Evolutionary conservation across 2,797 vertebrate species (phyloP).

Genomic region (Sphenopsis melanotis): DNA sequence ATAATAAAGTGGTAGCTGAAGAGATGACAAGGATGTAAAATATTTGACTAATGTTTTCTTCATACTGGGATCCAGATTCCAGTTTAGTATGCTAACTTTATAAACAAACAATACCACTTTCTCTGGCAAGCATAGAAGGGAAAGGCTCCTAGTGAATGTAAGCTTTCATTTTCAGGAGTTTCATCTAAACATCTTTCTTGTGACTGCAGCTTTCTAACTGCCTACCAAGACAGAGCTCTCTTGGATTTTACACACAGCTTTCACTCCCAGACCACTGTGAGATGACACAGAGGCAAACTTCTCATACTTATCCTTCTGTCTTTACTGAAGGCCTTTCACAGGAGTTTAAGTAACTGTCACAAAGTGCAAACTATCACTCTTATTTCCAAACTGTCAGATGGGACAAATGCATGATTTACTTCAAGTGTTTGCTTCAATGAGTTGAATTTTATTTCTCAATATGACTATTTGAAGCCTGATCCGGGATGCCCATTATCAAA

Average conservation of each 20-base stretch:
- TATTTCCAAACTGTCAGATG: neutral
- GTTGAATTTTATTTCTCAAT: neutral
- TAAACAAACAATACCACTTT: slow-evolving; percentile 53
- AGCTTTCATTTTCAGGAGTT: slow-evolving; percentile 34
- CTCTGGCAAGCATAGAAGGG: neutral
- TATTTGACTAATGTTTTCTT: slow-evolving; percentile 45
- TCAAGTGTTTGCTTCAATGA: neutral
- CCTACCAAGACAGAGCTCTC: accelerated
- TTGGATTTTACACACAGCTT: neutral
- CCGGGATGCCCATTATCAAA: neutral
- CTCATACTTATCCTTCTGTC: neutral
- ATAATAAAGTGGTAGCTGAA: slow-evolving; percentile 56
- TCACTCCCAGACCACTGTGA: neutral
- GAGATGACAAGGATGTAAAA: slow-evolving; percentile 55
- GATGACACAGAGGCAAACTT: neutral
- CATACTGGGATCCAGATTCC: slow-evolving; percentile 14
- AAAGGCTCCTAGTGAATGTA: slow-evolving; percentile 19
- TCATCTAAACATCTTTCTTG: neutral
- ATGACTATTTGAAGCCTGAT: neutral
- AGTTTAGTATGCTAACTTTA: slow-evolving; percentile 10
- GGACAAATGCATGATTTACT: neutral
- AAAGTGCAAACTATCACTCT: neutral
- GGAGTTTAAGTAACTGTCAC: neutral
- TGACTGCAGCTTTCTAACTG: neutral
- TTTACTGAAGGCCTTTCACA: neutral